Base-by-base conservation (phyloP, 2,797 vertebrate species). In the Sebastes cheni region DNA sequence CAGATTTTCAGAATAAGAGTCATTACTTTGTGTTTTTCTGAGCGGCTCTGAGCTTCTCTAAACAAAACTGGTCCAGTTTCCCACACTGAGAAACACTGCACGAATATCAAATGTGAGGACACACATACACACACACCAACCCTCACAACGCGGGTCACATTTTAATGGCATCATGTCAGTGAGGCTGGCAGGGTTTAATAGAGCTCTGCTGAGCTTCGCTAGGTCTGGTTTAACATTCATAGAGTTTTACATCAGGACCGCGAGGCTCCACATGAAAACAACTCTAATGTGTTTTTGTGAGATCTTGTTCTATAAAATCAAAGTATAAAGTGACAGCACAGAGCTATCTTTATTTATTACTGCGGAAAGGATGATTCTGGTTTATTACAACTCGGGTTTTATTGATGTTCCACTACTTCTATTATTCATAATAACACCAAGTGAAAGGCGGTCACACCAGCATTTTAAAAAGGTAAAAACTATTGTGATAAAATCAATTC, bases 91-190 rank as follows among this genome's bases (percentile, higher is more conserved):
- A 50, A 27, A 79, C 72, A 55, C 72, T 71, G 70, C 62, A 36
- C 58, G 80, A 82, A 77, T 77, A 75, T 52, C 59, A 87, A 84
- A 69, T 46, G 36, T 22, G 71, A 58, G 56, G 25, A 34, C 12
- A 46, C 54, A 58, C 36, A 67, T 32, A 36, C 52, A 58, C 36
- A 67, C 61, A 36, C 52, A 73, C 27, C 56, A 52, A 67, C 12
- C 8, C 75, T 66, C 61, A 68, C 77, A 77, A 81, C 81, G 56
- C 29, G 16, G 73, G 77, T 76, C 81, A 84, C 75, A 84, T 86
- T 88, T 87, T 61, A 86, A 83, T 84, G 61, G 79, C 83, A 54
- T 73, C 74, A 11, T 86, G 84, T 81, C 82, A 81, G 77, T n/a
- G 77, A 76, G 59, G 78, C 69, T 81, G 80, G 72, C 86, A 66